Conservation (phyloP, 2,113 vertebrate species). For the Craseonycteris thonglongyai region DNA sequence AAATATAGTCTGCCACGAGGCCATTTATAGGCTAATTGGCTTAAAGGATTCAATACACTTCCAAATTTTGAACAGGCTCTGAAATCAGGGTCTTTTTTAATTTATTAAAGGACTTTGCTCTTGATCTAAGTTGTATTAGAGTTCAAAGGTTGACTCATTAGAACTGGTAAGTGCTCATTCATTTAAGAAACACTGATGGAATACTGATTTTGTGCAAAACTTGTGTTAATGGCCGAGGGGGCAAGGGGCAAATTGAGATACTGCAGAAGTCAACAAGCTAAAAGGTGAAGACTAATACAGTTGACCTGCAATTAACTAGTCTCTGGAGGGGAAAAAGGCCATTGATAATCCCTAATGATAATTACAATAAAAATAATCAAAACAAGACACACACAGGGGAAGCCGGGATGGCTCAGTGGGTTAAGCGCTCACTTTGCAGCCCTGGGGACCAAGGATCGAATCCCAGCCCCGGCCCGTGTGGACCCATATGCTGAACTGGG, state of each 20-base stretch:
- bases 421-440: too few species aligned
- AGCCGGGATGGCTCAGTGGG: too few species aligned
- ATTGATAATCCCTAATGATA: background rate
- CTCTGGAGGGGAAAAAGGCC: background rate
- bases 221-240: background rate
- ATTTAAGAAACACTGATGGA: background rate
- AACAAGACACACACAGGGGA: background rate
- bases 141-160: background rate
- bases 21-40: background rate
- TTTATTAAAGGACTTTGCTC: background rate
- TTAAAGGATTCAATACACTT: background rate
- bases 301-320: background rate
- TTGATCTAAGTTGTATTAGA: background rate
- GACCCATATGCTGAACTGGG: too few species aligned
- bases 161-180: background rate
- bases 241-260: background rate
- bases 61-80: background rate
- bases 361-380: background rate
- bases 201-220: background rate
- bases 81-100: background rate
- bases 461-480: too few species aligned
- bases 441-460: too few species aligned
- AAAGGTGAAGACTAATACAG: background rate
- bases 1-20: background rate
- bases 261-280: background rate